phyloP scores from a whole-genome alignment of 2,113 vertebrate species.

The Rhinoderma darwinii region DNA sequence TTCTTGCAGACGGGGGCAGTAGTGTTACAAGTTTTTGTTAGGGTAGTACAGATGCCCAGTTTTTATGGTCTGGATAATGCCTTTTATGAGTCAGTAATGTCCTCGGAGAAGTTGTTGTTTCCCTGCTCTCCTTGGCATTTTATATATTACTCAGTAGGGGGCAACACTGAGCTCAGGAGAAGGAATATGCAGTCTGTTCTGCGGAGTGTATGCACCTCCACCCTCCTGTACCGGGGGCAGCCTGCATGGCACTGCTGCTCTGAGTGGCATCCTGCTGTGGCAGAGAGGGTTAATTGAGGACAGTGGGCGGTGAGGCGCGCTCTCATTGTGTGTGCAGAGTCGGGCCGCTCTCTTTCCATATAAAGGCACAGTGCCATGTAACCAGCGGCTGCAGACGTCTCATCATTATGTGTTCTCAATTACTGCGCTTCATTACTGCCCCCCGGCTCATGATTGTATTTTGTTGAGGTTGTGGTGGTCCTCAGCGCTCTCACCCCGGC shows the following conservation, averaged over 20 bases:
- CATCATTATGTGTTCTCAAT: background rate
- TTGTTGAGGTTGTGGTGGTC: background rate
- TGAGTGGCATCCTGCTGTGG: background rate
- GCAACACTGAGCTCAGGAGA: background rate
- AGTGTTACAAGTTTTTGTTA: no score
- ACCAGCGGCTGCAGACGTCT: background rate
- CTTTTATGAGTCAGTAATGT: no score
- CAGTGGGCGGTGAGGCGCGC: background rate
- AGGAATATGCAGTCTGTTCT: background rate
- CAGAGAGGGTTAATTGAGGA: slow-evolving; percentile 21
- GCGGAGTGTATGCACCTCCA: background rate
- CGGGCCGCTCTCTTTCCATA: background rate
- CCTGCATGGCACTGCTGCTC: background rate
- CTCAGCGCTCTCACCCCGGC: background rate
- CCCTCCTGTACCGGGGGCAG: background rate
- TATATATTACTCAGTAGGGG: background rate
- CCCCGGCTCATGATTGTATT: background rate
- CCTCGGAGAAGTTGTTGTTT: no score
- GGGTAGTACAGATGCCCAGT: no score
- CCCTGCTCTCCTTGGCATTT: no score
- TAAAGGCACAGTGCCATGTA: slow-evolving; percentile 16
- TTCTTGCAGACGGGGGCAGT: no score
- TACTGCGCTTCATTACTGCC: background rate
- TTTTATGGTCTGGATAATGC: no score
- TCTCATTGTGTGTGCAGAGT: background rate